Evolutionary conservation across 2,888 invertebrate species (phyloP).

Genomic region (Cerceris ruficornis): DNA sequence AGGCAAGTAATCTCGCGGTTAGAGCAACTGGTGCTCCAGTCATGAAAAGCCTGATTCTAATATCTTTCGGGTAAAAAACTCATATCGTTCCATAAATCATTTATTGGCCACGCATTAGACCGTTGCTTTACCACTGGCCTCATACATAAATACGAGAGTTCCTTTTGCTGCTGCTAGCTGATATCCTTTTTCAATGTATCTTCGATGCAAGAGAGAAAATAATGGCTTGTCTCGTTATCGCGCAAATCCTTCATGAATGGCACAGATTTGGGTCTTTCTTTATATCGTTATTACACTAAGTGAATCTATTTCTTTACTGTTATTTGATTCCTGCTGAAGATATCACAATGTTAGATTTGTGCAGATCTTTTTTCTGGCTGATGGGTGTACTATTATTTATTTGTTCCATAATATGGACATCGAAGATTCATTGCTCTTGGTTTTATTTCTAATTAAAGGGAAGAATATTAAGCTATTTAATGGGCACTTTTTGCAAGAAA

Average conservation of each 20-base stretch:
- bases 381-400: too few species aligned
- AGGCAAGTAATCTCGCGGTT: conserved; percentile 55
- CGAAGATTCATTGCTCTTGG: too few species aligned
- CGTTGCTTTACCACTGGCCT: conserved; percentile 37
- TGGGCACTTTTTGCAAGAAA: too few species aligned
- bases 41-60: conserved; percentile 47
- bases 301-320: too few species aligned
- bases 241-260: not conserved
- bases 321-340: too few species aligned
- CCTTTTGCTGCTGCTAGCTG: conserved; percentile 12
- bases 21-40: conserved; percentile 54
- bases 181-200: conserved; percentile 24
- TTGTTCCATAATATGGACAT: too few species aligned
- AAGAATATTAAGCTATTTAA: too few species aligned
- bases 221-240: conserved; percentile 7
- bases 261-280: not conserved
- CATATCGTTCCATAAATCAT: conserved; percentile 70
- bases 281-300: not conserved
- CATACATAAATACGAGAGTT: conserved; percentile 56
- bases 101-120: conserved; percentile 60
- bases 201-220: conserved; percentile 37
- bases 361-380: too few species aligned
- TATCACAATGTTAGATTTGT: too few species aligned
- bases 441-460: too few species aligned
- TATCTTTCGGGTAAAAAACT: conserved; percentile 61